phyloP scores from a whole-genome alignment of 2,797 vertebrate genomes.

The Poecilia picta region DNA sequence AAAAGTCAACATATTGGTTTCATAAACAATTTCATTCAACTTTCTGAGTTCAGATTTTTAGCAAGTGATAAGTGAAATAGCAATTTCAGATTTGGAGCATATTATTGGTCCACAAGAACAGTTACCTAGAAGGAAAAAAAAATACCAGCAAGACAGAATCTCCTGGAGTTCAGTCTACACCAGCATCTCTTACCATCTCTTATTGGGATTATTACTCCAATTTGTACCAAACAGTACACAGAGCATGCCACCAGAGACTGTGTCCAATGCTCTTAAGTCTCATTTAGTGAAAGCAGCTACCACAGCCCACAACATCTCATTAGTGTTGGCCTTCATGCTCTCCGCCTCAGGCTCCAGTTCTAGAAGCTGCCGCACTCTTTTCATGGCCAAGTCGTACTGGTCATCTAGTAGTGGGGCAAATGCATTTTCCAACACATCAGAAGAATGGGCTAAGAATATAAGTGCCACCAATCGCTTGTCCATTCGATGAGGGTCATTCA shows the following conservation, averaged over 20 bases:
- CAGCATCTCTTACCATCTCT: no score
- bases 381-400: slow-evolving; percentile 96
- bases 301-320: slow-evolving; percentile 94
- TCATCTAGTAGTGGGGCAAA: slow-evolving; percentile 94
- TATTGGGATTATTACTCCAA: slow-evolving; percentile 14
- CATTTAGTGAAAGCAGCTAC: slow-evolving; percentile 97
- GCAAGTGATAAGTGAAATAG: slow-evolving; percentile 43
- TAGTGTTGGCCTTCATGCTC: slow-evolving; percentile 89
- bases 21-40: slow-evolving; percentile 16
- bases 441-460: slow-evolving; percentile 94
- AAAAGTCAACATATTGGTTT: slow-evolving; percentile 2
- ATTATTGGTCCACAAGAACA: slow-evolving; percentile 7
- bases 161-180: not conserved
- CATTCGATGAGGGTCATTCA: slow-evolving; percentile 95
- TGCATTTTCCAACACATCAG: slow-evolving; percentile 95
- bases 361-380: slow-evolving; percentile 92
- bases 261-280: slow-evolving; percentile 31
- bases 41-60: slow-evolving; percentile 14
- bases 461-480: slow-evolving; percentile 94
- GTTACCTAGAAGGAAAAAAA: slow-evolving; percentile 48
- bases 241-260: slow-evolving; percentile 22
- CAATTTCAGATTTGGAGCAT: slow-evolving; percentile 10
- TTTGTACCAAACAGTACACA: slow-evolving; percentile 23
- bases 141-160: not conserved
- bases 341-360: slow-evolving; percentile 95